A percentile compares a stretch with the other conserved stretches of the same genome.
Evolutionary conservation across 64 coral and sea anemone genomes (phyloP).

Genomic region (Trachythela sp.): DNA sequence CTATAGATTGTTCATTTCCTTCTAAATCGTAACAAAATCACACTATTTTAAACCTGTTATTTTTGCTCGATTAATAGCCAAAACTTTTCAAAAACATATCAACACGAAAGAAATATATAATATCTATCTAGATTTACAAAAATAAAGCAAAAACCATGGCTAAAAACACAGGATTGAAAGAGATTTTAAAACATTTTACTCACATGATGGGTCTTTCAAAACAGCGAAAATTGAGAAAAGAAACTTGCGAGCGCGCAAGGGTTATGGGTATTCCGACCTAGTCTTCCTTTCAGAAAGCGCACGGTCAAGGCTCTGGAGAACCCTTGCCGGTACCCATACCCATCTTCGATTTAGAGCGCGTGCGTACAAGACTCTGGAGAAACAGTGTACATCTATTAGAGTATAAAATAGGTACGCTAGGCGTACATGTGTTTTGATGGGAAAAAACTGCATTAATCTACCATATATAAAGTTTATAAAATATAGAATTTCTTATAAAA

Average conservation of each 20-base stretch:
- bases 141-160: not conserved
- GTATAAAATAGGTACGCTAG: too few relatives aligned
- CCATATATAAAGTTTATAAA: too few relatives aligned
- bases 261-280: not conserved
- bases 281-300: not conserved
- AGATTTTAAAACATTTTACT: slow-evolving; percentile 8
- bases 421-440: too few relatives aligned
- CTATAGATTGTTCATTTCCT: not conserved
- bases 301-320: not conserved
- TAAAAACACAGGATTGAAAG: not conserved
- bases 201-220: slow-evolving; percentile 1
- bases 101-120: not conserved
- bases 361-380: too few relatives aligned
- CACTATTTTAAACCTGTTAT: not conserved
- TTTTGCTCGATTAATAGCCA: not conserved
- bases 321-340: too few relatives aligned
- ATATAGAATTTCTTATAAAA: too few relatives aligned
- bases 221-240: not conserved
- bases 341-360: too few relatives aligned
- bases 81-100: not conserved
- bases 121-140: not conserved
- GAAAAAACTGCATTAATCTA: too few relatives aligned
- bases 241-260: not conserved
- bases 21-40: not conserved
- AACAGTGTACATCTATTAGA: too few relatives aligned